phyloP scores from a whole-genome alignment of 2,797 vertebrate species.

The Cottoperca gobio region DNA sequence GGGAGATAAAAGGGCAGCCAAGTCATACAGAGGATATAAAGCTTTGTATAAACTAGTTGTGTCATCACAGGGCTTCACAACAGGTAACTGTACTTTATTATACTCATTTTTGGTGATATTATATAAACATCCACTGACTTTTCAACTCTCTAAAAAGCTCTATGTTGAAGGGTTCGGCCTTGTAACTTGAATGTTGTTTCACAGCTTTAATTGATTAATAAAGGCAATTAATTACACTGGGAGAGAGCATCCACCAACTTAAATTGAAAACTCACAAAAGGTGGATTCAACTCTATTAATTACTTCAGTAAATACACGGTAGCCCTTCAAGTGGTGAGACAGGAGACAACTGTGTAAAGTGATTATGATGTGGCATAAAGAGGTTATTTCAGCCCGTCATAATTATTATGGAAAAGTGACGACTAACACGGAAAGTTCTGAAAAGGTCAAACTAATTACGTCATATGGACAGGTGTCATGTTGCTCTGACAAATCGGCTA shows the following conservation, averaged over 20 bases:
- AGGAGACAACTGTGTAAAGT: slow-evolving; percentile 75
- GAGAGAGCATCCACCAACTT: slow-evolving; percentile 62
- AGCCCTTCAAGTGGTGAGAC: slow-evolving; percentile 56
- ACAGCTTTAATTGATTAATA: slow-evolving; percentile 73
- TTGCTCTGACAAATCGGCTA: slow-evolving; percentile 51
- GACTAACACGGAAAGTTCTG: slow-evolving; percentile 65
- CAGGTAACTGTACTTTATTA: slow-evolving; percentile 73
- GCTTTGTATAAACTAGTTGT: slow-evolving; percentile 48
- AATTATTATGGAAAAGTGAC: slow-evolving; percentile 74
- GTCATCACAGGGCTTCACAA: slow-evolving; percentile 49
- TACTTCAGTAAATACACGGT: slow-evolving; percentile 77
- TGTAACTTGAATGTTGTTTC: slow-evolving; percentile 40
- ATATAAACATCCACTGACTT: slow-evolving; percentile 17
- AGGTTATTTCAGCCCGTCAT: slow-evolving; percentile 67
- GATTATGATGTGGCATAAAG: slow-evolving; percentile 71
- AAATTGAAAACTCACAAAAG: slow-evolving; percentile 65
- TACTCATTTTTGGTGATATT: slow-evolving; percentile 35
- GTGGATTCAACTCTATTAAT: slow-evolving; percentile 78
- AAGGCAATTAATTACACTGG: slow-evolving; percentile 68
- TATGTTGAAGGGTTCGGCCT: slow-evolving; percentile 28
- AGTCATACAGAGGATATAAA: slow-evolving; percentile 45
- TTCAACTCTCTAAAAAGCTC: background rate
- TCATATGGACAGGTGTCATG: slow-evolving; percentile 79
- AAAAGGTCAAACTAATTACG: slow-evolving; percentile 85
- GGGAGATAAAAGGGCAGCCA: slow-evolving; percentile 51